Evolutionary conservation across 1,140 invertebrate species (phyloP), one percentile per base, ranked within the genome.

Genomic region (Pristionchus pacificus): DNA sequence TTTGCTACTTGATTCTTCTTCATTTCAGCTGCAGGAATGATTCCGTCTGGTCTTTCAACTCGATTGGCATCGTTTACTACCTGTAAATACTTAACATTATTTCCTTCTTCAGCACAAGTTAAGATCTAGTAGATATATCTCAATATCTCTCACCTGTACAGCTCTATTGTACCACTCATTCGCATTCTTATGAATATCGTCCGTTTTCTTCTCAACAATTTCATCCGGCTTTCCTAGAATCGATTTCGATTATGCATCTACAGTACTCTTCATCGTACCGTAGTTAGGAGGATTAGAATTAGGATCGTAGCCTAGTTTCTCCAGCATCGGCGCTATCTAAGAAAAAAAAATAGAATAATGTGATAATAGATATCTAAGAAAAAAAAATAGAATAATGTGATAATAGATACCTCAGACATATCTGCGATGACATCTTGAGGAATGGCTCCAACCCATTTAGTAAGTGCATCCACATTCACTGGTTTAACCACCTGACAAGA

Each of bases 391-490:
- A 49, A 6, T 19, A 49, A 49, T 6, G 19, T 49, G 38, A 49
- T 49, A 49, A 49, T 49, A 49, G 19, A 49, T 55, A 81, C 79
- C 30, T 74, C 60, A 68, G 68, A 77, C 82, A 83, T 84, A 31
- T 84, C 75, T 2, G n/a, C 68, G 10, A 93, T 88, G 29, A 96
- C 93, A 85, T 97, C 93, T 6, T 89, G 88, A 28, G 94, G 94
- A 82, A 97, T 90, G 76, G 91, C 88, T 49, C 92, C 93, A 49
- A 96, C 94, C 96, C 96, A 98, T 86, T 96, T 97, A 74, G 90
- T 90, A 61, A 98, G 86, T 10, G 95, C 95, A 85, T 98, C 94
- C 71, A 94, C 86, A 87, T 98, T 98, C 15, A 98, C 91, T 3
- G 96, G 94, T 84, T 97, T 97, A 83, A 97, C 93, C 65, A 98